Evolutionary conservation across 2,797 vertebrate species (phyloP), one percentile per base, ranked within the genome.

Genomic region (Synaphobranchus kaupii): DNA sequence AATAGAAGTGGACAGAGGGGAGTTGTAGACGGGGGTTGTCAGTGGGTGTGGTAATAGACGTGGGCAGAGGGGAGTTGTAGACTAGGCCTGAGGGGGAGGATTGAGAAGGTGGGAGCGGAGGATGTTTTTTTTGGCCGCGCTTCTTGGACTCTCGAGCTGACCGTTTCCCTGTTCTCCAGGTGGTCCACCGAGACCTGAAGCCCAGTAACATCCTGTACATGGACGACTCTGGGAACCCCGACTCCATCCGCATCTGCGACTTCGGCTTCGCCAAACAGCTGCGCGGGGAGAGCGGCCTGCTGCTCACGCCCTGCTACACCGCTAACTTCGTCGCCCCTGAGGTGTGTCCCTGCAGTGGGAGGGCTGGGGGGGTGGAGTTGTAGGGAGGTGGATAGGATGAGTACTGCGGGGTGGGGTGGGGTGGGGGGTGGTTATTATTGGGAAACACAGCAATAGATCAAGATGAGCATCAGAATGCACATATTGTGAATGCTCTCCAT

Each of bases 261-360:
- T 99, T 99, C 93, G 98, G 98, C 54, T 99, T 99, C 89, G 97
- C 98, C 85, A 99, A 99, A 93, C 98, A 99, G 92, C 97, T 99
- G 86, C 93, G 97, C 60, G 98, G 97, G 87, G 98, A 98, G 87
- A 99, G 98, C 88, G 98, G 98, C 80, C 95, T 99, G 82, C 97
- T 99, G 25, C 96, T 99, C 82, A 99, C 98, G 9, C 98, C 98
- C 0, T 99, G 98, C 93, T 99, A 99, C 94, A 99, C 98, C 0
- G 98, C 98, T 90, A 99, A 99, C 94, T 99, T 99, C 83, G 98
- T 99, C 91, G 98, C 98, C 81, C 98, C 98, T 89, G 98, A 99
- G 98, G 98, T 99, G 94, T 92, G 90, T 22, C 20, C 44, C 84
- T 31, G 22, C 10, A 0, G 25, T 3, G 1, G 17, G 22, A 15